Evolutionary conservation across 2,113 vertebrate species (phyloP).

Genomic region (Rhinoptilus africanus): DNA sequence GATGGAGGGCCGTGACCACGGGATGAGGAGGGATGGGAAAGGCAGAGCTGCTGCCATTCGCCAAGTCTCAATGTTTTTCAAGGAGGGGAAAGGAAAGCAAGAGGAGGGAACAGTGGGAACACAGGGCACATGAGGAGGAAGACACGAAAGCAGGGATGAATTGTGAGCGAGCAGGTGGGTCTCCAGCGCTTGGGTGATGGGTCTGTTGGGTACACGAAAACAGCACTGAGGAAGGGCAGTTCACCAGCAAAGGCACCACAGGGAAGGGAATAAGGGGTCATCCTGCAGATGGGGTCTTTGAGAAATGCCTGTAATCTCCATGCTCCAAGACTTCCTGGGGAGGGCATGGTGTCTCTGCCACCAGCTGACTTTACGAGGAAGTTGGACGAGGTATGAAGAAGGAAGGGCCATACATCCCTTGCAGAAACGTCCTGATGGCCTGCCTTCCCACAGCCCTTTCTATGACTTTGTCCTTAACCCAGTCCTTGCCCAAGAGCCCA

Average conservation of each 20-base stretch:
- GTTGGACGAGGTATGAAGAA: background rate
- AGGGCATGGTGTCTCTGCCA: background rate
- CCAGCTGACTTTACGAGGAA: background rate
- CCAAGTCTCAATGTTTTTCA: rapidly evolving
- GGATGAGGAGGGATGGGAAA: background rate
- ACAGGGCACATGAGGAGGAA: background rate
- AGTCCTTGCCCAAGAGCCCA: background rate
- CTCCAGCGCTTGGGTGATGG: background rate
- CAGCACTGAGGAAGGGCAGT: background rate
- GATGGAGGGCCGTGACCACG: rapidly evolving
- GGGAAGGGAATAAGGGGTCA: background rate
- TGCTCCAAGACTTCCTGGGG: background rate
- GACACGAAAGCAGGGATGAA: background rate
- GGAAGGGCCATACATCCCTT: rapidly evolving
- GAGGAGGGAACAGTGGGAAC: background rate
- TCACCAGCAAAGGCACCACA: background rate
- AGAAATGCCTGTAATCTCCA: background rate
- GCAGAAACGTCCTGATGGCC: background rate
- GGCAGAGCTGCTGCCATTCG: background rate
- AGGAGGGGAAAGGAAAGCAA: background rate
- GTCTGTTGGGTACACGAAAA: background rate
- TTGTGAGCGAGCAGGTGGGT: background rate
- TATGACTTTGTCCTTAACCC: background rate
- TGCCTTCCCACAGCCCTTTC: background rate
- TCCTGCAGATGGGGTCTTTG: background rate